Evolutionary conservation across 2,888 invertebrate species (phyloP), one percentile per base, ranked within the genome.

Genomic region (Pristionchus fissidentatus): DNA sequence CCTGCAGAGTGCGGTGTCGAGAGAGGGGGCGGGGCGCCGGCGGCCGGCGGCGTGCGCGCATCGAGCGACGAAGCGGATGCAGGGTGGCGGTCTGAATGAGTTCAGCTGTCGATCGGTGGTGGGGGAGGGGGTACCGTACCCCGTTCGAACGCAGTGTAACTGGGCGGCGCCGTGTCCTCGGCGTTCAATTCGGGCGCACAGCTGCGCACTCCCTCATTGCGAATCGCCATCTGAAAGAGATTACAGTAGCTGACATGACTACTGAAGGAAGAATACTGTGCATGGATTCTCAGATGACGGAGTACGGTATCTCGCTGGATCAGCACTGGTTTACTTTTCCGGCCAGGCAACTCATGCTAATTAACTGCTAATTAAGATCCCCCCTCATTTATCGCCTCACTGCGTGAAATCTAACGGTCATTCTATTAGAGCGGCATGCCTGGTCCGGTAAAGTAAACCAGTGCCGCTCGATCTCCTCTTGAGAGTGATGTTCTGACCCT

Each of bases 161-260:
- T 49, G 3, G 75, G 75, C 7, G 75, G 75, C 19, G 75, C 75
- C 13, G 75, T 77, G 49, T 77, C 75, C 32, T 77, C 75, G 49
- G 49, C 49, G 49, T 49, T 49, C 49, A 77, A 26, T 49, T 77
- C 79, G 41, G 79, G 79, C 22, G 79, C 57, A 41, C 32, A 57
- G 32, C 29, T 35, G 38, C 55, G 79, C 22, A 79, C 79, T 19
- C 79, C 79, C 41, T 79, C 79, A 38, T 79, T 79, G 19, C 79
- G 79, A 57, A 60, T 60, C 1, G 60, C 79, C 79, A 79, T 79
- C 79, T 79, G n/a, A 55, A 38, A 26, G 15, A 22, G 49, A 15
- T 15, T 49, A 10, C 49, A 49, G 10, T 10, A 49, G n/a, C n/a
- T n/a, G n/a, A n/a, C n/a, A n/a, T n/a, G n/a, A n/a, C n/a, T n/a